Evolutionary conservation across 37 sponge, comb jelly and placozoan genomes (phyloP).

Genomic region (Aphrocallistes beatrix): DNA sequence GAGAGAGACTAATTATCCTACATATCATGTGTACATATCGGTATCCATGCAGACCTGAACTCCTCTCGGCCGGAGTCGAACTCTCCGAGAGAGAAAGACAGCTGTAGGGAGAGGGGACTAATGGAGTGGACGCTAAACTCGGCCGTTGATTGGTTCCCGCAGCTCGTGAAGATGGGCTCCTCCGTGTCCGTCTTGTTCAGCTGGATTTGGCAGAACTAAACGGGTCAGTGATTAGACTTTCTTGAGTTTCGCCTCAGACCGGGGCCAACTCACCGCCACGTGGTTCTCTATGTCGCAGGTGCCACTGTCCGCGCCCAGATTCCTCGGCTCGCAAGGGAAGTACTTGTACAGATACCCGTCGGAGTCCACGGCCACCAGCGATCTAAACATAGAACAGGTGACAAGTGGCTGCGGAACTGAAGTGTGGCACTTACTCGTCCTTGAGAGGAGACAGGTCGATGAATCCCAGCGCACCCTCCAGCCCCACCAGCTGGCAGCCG

Average conservation of each 20-base stretch:
- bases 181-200: neutral
- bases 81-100: neutral
- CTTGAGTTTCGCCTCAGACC: neutral
- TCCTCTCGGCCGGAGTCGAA: neutral
- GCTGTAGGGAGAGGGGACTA: neutral
- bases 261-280: slow-evolving; percentile 15
- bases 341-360: neutral
- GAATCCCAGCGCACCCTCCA: neutral
- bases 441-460: neutral
- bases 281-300: neutral
- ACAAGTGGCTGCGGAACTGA: too few relatives aligned
- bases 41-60: slow-evolving; percentile 18
- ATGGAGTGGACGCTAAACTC: neutral
- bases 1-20: too few relatives aligned
- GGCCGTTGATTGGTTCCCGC: neutral
- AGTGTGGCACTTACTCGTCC: neutral
- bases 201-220: neutral
- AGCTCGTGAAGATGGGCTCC: slow-evolving; percentile 2
- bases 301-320: neutral
- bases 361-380: neutral
- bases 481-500: neutral
- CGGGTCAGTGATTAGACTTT: neutral
- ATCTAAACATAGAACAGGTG: neutral
- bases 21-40: too few relatives aligned
- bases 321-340: neutral